Percentiles rank a stretch among this genome's conserved stretches.
These are phyloP conservation scores for Bacillus rossius DNA, from an alignment of 1,140 invertebrate genomes.

Conservation along the genomic window DNA sequence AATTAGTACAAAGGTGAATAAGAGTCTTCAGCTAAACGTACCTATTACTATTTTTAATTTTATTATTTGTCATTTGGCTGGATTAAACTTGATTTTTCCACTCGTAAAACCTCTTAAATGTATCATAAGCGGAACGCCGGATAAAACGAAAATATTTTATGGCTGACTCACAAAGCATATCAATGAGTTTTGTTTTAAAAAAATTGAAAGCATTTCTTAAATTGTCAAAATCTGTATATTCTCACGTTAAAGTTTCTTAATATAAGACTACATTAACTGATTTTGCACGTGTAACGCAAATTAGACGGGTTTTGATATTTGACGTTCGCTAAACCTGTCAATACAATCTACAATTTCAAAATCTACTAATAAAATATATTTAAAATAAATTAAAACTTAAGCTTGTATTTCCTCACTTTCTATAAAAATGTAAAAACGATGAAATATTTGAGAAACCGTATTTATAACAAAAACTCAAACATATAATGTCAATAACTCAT, in stretches of 20 bases:
- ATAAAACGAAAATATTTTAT: background rate
- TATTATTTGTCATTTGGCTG: no score
- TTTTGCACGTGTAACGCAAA: conserved; percentile 4
- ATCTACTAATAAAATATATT: background rate
- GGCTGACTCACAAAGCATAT: background rate
- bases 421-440: background rate
- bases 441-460: no score
- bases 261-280: background rate
- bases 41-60: no score
- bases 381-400: background rate
- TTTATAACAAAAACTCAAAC: no score
- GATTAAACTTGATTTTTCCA: background rate
- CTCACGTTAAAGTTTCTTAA: background rate
- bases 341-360: background rate
- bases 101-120: background rate
- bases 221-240: conserved; percentile 3
- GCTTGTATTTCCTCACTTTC: background rate
- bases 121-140: background rate
- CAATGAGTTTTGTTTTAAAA: background rate
- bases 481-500: no score
- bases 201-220: background rate
- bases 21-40: no score
- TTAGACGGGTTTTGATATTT: conserved; percentile 2
- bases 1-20: no score
- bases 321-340: background rate